phyloP scores from a whole-genome alignment of 2,113 vertebrate genomes.

The Eclectus roratus region DNA sequence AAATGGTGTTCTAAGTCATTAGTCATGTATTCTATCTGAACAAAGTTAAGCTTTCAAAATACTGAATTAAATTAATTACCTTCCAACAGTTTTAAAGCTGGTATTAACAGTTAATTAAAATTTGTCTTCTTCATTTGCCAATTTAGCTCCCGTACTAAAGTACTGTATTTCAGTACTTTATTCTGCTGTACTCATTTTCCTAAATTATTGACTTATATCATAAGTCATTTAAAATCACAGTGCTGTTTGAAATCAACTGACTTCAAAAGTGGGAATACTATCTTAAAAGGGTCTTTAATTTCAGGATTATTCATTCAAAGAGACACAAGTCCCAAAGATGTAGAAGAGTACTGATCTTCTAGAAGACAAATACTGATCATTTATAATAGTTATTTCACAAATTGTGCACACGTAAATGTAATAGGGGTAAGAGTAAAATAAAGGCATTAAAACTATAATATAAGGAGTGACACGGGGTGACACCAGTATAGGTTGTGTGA shows the following conservation, averaged over 20 bases:
- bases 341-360: not conserved
- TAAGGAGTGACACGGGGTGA: rapidly evolving
- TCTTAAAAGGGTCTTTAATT: not conserved
- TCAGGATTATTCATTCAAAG: not conserved
- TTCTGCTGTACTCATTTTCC: not conserved
- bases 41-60: not conserved
- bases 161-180: not conserved
- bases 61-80: not conserved
- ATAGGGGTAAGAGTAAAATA: not conserved
- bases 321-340: not conserved
- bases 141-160: not conserved
- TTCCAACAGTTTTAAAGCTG: not conserved
- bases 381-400: not conserved
- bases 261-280: not conserved
- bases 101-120: not conserved
- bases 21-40: not conserved
- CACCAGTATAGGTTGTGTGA: not conserved
- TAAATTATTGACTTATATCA: not conserved
- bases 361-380: not conserved
- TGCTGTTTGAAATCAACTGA: not conserved
- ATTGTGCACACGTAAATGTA: not conserved
- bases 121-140: not conserved
- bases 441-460: not conserved
- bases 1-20: not conserved
- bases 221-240: not conserved